Base-by-base conservation (phyloP, 1,140 invertebrate genomes). In the Pollicipes pollicipes region DNA sequence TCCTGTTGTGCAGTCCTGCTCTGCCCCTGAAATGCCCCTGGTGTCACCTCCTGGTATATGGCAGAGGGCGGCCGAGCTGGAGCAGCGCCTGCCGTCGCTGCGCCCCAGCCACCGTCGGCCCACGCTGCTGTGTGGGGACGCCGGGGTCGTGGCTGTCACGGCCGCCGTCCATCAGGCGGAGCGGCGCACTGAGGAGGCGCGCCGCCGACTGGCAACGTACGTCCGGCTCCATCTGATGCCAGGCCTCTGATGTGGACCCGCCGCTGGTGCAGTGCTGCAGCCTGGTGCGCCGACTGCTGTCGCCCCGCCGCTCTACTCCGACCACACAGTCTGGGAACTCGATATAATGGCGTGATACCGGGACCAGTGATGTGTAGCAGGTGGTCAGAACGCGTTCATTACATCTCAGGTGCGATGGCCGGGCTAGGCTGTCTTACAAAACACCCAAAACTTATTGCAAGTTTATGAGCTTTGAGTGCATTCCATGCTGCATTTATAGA, bases 41-140 rank as follows among this genome's bases (percentile, higher is more conserved):
- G n/a, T n/a, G n/a, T n/a, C n/a, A n/a, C n/a, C n/a, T n/a, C n/a
- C n/a, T n/a, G n/a, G n/a, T n/a, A n/a, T n/a, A n/a, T n/a, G n/a
- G n/a, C 35, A 35, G 35, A 8, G 6, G 35, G 35, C 35, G 6
- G 35, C 35, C 35, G 35, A 17, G 6, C 35, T 35, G 35, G 35
- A 8, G 35, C 6, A 35, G 35, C 35, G 6, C 17, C 35, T 35
- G 35, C 35, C 35, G 35, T 6, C 35, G 35, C 70, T 29, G 70
- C 45, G 8, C 32, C 32, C 32, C 66, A n/a, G 70, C 37, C 28
- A 26, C 31, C 70, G 64, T 13, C 70, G 83, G 72, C 80, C 86
- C n/a, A 86, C 88, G 68, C 93, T 92, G 78, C 77, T 92, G n/a
- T 89, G 87, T 82, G 90, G 91, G 70, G 86, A 87, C 81, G 83